These are phyloP conservation scores for Agapornis canus DNA, from an alignment of 2,797 vertebrate genomes.

Conservation along the genomic window DNA sequence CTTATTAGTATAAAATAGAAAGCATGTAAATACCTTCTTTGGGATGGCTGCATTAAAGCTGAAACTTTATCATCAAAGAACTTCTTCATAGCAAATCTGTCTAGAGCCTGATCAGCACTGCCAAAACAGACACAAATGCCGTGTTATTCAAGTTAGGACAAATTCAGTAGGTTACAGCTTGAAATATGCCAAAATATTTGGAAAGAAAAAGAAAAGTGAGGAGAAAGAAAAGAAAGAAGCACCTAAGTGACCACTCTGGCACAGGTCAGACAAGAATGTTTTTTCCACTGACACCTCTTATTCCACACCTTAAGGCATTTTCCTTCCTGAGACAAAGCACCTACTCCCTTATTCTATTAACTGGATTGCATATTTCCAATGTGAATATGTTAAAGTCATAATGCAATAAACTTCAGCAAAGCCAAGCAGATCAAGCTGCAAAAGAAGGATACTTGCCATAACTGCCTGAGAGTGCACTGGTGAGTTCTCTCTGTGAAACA, in stretches of 20 bases:
- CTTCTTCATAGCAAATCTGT: conserved; percentile 98
- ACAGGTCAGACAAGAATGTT: background rate
- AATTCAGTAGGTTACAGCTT: background rate
- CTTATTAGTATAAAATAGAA: background rate
- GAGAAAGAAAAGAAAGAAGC: background rate
- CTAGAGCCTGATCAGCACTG: conserved; percentile 95
- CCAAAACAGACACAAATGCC: conserved; percentile 38
- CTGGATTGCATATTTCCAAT: background rate
- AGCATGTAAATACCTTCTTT: conserved; percentile 86
- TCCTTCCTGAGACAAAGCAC: background rate
- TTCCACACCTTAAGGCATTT: background rate
- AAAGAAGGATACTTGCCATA: background rate
- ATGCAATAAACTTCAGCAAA: background rate
- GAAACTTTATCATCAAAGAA: conserved; percentile 97
- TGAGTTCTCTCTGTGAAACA: background rate
- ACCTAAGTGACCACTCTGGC: background rate
- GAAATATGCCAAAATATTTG: background rate
- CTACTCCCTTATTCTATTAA: background rate
- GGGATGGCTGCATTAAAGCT: conserved; percentile 92
- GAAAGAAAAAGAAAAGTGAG: background rate
- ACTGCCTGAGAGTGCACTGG: background rate
- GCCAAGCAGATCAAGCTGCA: background rate
- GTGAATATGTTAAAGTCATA: background rate
- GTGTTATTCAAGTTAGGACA: background rate
- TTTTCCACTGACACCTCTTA: background rate